phyloP scores from a whole-genome alignment of 2,797 vertebrate genomes.

The Chaunax sp. region DNA sequence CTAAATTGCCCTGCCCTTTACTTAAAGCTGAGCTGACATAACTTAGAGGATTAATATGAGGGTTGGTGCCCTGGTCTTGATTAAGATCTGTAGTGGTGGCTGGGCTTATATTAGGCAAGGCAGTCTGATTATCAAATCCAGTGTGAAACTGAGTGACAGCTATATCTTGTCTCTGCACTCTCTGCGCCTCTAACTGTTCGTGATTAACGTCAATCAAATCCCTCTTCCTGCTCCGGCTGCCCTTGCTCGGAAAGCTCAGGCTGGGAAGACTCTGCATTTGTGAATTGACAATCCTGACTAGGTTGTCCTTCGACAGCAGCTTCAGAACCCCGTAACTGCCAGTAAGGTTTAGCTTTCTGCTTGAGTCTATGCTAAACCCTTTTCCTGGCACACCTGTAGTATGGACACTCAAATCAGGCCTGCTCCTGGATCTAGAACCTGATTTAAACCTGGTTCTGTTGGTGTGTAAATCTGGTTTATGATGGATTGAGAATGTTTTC shows the following conservation, averaged over 20 bases:
- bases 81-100: slow-evolving; percentile 66
- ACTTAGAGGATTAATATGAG: slow-evolving; percentile 61
- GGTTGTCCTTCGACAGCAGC: slow-evolving; percentile 82
- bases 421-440: slow-evolving; percentile 57
- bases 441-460: slow-evolving; percentile 81
- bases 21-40: slow-evolving; percentile 50
- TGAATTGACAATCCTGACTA: slow-evolving; percentile 83
- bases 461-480: slow-evolving; percentile 72
- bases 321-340: slow-evolving; percentile 81
- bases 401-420: slow-evolving; percentile 63
- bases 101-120: slow-evolving; percentile 70
- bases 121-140: slow-evolving; percentile 78
- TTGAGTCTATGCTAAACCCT: slow-evolving; percentile 64
- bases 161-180: slow-evolving; percentile 75
- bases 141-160: slow-evolving; percentile 70
- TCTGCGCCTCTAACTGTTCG: slow-evolving; percentile 75
- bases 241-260: slow-evolving; percentile 76
- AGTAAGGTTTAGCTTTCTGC: slow-evolving; percentile 80
- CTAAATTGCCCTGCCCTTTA: slow-evolving; percentile 62
- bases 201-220: slow-evolving; percentile 85
- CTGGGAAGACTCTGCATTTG: slow-evolving; percentile 79
- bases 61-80: slow-evolving; percentile 54
- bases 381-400: slow-evolving; percentile 74
- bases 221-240: slow-evolving; percentile 83
- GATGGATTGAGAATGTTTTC: slow-evolving; percentile 70